phyloP scores from a whole-genome alignment of 2,797 vertebrate species.

The Hydrolagus colliei region DNA sequence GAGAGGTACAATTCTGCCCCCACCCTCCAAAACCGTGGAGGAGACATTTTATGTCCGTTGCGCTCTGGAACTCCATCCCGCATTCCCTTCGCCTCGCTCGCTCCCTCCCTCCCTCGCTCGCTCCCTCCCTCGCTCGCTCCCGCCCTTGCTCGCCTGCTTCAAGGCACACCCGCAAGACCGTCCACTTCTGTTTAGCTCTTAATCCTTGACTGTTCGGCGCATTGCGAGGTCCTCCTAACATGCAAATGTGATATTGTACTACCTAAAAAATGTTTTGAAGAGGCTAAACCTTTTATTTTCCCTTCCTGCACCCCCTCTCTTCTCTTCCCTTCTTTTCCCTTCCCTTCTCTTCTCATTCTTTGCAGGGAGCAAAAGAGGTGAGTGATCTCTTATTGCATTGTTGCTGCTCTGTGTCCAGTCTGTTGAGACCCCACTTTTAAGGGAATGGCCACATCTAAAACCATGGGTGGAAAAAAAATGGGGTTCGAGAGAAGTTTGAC shows the following conservation, averaged over 20 bases:
- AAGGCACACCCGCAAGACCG: neutral
- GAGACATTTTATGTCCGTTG: neutral
- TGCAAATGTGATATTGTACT: neutral
- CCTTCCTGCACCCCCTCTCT: neutral
- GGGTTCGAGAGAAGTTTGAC: neutral
- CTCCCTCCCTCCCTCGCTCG: neutral
- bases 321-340: neutral
- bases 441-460: neutral
- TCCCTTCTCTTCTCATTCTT: neutral
- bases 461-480: neutral
- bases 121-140: neutral
- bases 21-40: neutral
- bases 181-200: neutral
- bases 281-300: neutral
- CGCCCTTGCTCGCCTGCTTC: neutral
- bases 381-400: slow-evolving; percentile 46
- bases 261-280: neutral
- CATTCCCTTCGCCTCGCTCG: no score
- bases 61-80: neutral
- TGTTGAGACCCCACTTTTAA: neutral
- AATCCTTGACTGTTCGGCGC: neutral
- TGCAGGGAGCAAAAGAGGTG: slow-evolving; percentile 89
- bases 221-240: neutral
- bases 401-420: no score
- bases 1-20: slow-evolving; percentile 64